phyloP scores from a whole-genome alignment of 2,113 vertebrate genomes.

The Microcebus tavaratra region DNA sequence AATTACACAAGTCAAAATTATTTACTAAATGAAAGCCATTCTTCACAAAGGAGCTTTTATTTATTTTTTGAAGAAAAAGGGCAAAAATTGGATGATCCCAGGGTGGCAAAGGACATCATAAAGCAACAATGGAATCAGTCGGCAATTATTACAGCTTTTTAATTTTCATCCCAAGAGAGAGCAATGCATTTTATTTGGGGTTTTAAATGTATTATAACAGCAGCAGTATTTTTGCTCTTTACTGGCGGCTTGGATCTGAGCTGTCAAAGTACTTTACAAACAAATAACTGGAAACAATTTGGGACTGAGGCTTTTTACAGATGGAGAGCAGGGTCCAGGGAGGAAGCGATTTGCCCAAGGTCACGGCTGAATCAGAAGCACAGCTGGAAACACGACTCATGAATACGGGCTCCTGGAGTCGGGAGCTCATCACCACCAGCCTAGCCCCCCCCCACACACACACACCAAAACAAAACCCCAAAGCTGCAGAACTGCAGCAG shows the following conservation, averaged over 20 bases:
- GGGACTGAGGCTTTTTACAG: slow-evolving; percentile 32
- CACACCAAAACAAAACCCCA: background rate
- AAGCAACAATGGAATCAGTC: slow-evolving; percentile 63
- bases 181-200: background rate
- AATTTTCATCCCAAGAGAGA: slow-evolving; percentile 49
- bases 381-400: slow-evolving; percentile 35
- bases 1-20: slow-evolving; percentile 65
- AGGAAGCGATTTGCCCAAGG: slow-evolving; percentile 57
- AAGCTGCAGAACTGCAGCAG: background rate
- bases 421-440: background rate
- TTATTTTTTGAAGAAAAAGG: slow-evolving; percentile 63
- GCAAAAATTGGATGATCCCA: slow-evolving; percentile 29
- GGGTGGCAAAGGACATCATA: slow-evolving; percentile 16
- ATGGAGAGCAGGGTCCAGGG: slow-evolving; percentile 34
- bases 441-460: background rate
- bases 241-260: background rate
- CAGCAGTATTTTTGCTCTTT: slow-evolving; percentile 8
- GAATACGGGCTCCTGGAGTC: background rate
- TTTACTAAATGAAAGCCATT: slow-evolving; percentile 71
- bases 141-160: slow-evolving; percentile 56
- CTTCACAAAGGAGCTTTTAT: slow-evolving; percentile 66
- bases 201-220: slow-evolving; percentile 8
- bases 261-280: slow-evolving; percentile 55
- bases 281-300: slow-evolving; percentile 56
- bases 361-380: slow-evolving; percentile 51